A percentile compares a stretch with the other conserved stretches of the same genome.
Conservation (phyloP, 2,888 invertebrate species). For the Seira sanloemensis region DNA sequence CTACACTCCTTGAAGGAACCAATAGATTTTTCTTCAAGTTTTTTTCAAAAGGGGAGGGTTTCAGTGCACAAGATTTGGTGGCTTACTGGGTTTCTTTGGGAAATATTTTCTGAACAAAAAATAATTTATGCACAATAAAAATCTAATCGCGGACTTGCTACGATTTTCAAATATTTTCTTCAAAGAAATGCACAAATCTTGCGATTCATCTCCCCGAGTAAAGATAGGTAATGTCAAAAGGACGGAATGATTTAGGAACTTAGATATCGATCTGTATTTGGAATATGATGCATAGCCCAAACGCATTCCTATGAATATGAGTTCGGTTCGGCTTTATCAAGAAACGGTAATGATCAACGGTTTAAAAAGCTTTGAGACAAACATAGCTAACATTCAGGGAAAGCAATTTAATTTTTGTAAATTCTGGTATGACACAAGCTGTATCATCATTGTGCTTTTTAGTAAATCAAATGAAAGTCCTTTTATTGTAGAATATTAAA, state of each 20-base stretch:
- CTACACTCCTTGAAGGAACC: background rate
- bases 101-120: background rate
- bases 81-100: background rate
- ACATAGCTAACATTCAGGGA: background rate
- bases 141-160: background rate
- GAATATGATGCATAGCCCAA: slow-evolving; percentile 37
- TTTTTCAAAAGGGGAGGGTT: background rate
- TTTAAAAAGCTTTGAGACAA: background rate
- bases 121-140: slow-evolving; percentile 16
- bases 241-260: slow-evolving; percentile 66
- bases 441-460: background rate
- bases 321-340: slow-evolving; percentile 5
- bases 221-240: background rate
- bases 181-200: background rate
- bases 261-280: slow-evolving; percentile 67
- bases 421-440: background rate
- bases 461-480: no score
- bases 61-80: no score
- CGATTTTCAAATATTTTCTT: background rate
- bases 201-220: background rate
- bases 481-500: no score
- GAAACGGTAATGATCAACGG: background rate
- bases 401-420: background rate
- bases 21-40: background rate
- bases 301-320: background rate